These are phyloP conservation scores for Phymatocera aterrima DNA, from an alignment of 2,888 invertebrate genomes.

Conservation along the genomic window DNA sequence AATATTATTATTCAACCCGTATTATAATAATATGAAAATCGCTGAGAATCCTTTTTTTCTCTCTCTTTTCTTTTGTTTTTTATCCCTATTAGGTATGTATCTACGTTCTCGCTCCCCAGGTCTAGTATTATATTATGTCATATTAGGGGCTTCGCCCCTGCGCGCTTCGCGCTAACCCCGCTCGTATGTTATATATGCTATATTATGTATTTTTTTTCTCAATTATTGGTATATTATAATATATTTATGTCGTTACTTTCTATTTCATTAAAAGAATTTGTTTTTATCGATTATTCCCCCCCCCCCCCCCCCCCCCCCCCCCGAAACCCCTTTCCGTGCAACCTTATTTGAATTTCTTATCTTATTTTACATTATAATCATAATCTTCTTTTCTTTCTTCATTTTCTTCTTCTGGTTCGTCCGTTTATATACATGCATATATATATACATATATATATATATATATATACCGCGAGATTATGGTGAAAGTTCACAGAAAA, in stretches of 20 bases:
- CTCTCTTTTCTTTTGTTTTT: slow-evolving; percentile 31
- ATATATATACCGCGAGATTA: neutral
- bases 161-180: no score
- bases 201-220: neutral
- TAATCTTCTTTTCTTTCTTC: neutral
- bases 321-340: neutral
- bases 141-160: no score
- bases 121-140: neutral
- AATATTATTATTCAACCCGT: neutral
- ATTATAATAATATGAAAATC: slow-evolving; percentile 11
- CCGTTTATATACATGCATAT: slow-evolving; percentile 29
- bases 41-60: slow-evolving; percentile 30
- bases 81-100: slow-evolving; percentile 11
- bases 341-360: neutral
- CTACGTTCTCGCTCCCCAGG: neutral
- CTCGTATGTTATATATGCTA: no score
- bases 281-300: neutral
- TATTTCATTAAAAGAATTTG: slow-evolving; percentile 2
- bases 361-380: slow-evolving; percentile 4
- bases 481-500: no score
- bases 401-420: slow-evolving; percentile 8
- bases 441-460: slow-evolving; percentile 35
- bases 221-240: neutral
- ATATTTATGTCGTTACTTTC: neutral
- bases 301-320: neutral